Percentiles rank a stretch among this genome's conserved stretches.
Conservation (phyloP, 2,113 vertebrate genomes). For the Ophiodon elongatus region DNA sequence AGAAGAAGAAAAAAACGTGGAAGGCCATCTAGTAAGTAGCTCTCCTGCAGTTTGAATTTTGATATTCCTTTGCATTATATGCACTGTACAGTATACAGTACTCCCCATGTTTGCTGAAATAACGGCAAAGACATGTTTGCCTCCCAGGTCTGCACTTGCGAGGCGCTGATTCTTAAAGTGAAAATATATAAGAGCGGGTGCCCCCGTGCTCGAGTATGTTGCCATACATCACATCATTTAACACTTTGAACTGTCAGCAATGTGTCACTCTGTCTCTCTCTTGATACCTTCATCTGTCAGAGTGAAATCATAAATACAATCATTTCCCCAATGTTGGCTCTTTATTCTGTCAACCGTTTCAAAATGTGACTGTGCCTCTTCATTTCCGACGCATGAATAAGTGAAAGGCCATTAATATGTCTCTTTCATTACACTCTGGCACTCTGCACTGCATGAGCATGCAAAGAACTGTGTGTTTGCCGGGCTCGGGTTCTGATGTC, state of each 20-base stretch:
- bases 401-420: constrained; percentile 83
- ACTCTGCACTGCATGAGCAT: constrained; percentile 59
- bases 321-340: constrained; percentile 77
- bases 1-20: neutral
- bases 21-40: neutral
- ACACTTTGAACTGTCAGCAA: constrained; percentile 84
- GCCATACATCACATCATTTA: constrained; percentile 81
- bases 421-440: constrained; percentile 80
- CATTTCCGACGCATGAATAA: constrained; percentile 83
- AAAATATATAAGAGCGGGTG: constrained; percentile 49
- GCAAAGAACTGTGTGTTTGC: constrained; percentile 58
- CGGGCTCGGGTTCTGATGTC: constrained; percentile 74
- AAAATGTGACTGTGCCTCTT: constrained; percentile 77
- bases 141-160: constrained; percentile 44
- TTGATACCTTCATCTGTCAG: constrained; percentile 81
- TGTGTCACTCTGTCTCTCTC: constrained; percentile 81
- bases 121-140: constrained; percentile 29
- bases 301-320: constrained; percentile 84
- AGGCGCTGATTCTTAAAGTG: constrained; percentile 52
- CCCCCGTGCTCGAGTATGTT: constrained; percentile 62
- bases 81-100: constrained; percentile 9
- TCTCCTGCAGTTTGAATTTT: neutral
- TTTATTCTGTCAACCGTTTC: constrained; percentile 80
- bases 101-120: constrained; percentile 39
- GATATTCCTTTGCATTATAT: neutral